A percentile compares a stretch with the other conserved stretches of the same genome.
These are phyloP conservation scores for Steromphala cineraria DNA, from an alignment of 2,888 invertebrate species.

Conservation along the genomic window DNA sequence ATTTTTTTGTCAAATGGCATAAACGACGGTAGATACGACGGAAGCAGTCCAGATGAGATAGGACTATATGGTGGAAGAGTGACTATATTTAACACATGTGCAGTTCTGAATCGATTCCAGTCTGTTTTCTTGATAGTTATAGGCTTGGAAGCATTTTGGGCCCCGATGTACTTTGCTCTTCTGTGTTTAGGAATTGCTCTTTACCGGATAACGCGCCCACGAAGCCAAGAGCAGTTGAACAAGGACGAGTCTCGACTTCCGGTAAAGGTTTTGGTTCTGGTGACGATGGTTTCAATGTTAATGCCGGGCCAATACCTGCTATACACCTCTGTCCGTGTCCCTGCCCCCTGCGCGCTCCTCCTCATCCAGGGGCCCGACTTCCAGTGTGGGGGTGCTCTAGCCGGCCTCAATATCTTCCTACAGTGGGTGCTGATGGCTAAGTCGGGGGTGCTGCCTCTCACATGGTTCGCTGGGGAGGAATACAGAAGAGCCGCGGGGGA, in stretches of 20 bases:
- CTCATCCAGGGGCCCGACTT: not conserved
- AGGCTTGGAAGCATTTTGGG: not conserved
- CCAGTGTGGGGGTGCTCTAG: not conserved
- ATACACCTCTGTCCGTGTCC: not conserved
- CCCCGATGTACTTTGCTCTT: not conserved
- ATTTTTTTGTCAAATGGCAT: not conserved
- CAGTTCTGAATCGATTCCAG: not conserved
- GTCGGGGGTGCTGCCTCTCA: not conserved
- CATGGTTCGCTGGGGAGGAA: not conserved
- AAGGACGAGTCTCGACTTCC: not conserved
- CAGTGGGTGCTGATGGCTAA: not conserved
- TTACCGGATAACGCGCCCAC: not conserved
- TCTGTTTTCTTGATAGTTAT: not conserved
- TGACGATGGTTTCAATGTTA: not conserved
- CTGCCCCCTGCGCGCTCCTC: not conserved
- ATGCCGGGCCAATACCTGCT: not conserved
- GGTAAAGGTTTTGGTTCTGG: not conserved
- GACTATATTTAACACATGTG: not conserved
- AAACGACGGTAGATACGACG: not conserved
- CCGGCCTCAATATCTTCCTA: not conserved
- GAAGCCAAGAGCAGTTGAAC: not conserved
- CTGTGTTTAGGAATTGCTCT: not conserved
- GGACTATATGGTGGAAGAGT: not conserved
- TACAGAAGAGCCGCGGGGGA: not conserved
- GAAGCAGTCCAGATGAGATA: not conserved